Evolutionary conservation across 2,888 invertebrate genomes (phyloP), one percentile per base, ranked within the genome.

Genomic region (Papilio gigon): DNA sequence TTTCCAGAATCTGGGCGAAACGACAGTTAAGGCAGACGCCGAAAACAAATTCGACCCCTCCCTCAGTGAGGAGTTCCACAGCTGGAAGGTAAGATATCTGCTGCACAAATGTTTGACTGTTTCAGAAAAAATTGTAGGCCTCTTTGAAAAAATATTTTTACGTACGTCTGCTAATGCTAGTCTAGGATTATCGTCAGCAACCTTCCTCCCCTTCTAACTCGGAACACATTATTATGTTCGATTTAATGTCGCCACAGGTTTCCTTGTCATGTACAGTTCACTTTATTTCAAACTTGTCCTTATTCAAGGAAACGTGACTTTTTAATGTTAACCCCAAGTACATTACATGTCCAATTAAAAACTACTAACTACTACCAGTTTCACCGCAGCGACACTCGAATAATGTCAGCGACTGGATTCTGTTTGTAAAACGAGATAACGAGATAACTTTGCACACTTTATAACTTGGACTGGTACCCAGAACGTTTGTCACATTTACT

Each of bases 1-100:
- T 60, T 84, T 82, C 5, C 80, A 90, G 91, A 73, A 89, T 91
- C 77, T 91, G 90, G 90, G 81, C 85, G 0, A 89, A 89, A 70
- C 90, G 89, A 71, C 89, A 86, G 73, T 75, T 80, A 0, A 71
- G 75, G 14, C 81, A 79, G 30, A 75, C 77, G 0, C 77, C 80
- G 9, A 86, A 84, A 67, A 71, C 73, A 25, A 81, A 77, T 62
- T 80, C 84, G 0, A 74, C 80, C 0, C 76, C 75, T 0, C 79
- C 86, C 1, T 82, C 88, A 1, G 87, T 86, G 5, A 80, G 78
- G 71, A 76, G 79, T 25, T 81, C 80, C 4, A 66, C 74, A 17
- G 71, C 79, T 20, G 80, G 78, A 47, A 84, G 86, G 88, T 88
- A 79, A 73, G 20, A 40, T 33, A 33, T 25, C 3, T 35, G 4